Base-by-base conservation (phyloP, 2,888 invertebrate species). In the Danaus chrysippus region DNA sequence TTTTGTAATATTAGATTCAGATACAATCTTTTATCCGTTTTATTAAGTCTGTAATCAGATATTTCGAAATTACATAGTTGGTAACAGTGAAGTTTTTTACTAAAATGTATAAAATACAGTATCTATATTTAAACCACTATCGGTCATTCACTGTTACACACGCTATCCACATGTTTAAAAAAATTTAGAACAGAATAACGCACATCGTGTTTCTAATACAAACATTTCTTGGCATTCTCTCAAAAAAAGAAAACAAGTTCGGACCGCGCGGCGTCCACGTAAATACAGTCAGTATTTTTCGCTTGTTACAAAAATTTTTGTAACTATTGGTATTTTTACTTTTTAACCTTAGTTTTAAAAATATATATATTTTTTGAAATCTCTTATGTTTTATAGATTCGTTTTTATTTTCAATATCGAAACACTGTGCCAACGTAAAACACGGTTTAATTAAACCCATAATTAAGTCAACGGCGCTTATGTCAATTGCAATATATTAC, bases 191-290 rank as follows among this genome's bases (percentile, higher is more conserved):
- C 64, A 64, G 56, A 56, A 52, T 23, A 67, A 63, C 66, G 61
- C 68, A 61, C 64, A 60, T 67, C 59, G 63, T 60, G 67, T 60
- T 66, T 62, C 65, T 72, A 73, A 74, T 76, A 81, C 81, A 76
- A 79, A 76, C 71, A 74, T 73, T 74, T 71, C 71, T 81, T 87
- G 84, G 84, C 86, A 82, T 75, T 70, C 68, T 75, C 72, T 84
- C 85, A 83, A 82, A 73, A 82, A 73, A 72, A 74, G 75, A 70
- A 62, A 70, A 76, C 77, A 77, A 70, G 72, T 72, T 70, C 66
- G 43, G 54, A 17, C 34, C 61, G 42, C 52, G 10, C 12, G n/a
- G n/a, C 58, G 49, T 64, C 17, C 58, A 49, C 19, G 44, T 41
- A 34, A n/a, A 46, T 11, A 62, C 19, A 23, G 13, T 60, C 42